phyloP scores from a whole-genome alignment of 1,140 invertebrate genomes.

The Ostrea denselamellosa region DNA sequence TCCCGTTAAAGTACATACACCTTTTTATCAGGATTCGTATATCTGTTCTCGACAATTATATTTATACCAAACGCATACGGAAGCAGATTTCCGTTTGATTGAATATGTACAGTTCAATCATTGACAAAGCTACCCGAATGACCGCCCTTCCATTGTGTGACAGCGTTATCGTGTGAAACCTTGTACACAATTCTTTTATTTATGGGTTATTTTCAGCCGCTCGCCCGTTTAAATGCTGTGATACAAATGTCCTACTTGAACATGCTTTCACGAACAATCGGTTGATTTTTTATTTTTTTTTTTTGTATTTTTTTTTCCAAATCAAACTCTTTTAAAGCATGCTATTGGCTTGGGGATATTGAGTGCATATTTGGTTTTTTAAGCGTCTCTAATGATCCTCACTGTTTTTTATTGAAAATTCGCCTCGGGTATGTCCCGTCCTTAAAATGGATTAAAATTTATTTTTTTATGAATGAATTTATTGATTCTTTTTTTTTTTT shows the following conservation, averaged over 20 bases:
- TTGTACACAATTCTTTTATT: background rate
- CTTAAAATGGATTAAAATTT: background rate
- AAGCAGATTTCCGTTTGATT: background rate
- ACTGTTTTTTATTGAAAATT: background rate
- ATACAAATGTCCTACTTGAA: background rate
- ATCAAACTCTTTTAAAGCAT: background rate
- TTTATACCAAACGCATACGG: background rate
- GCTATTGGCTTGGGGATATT: background rate
- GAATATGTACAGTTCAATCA: background rate
- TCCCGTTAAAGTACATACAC: too few species aligned
- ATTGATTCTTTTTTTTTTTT: background rate
- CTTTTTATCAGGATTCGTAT: background rate
- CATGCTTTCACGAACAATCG: background rate
- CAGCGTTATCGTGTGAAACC: background rate
- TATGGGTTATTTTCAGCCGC: background rate
- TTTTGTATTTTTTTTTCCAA: background rate
- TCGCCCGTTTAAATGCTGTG: background rate
- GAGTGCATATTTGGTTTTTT: background rate
- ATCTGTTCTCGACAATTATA: background rate
- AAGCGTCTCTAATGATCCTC: background rate
- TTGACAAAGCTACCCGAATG: background rate
- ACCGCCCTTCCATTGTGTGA: background rate
- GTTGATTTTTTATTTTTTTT: too few species aligned
- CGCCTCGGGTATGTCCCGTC: background rate
- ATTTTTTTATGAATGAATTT: background rate